These are phyloP conservation scores for Eristalis pertinax DNA, from an alignment of 2,888 invertebrate species.

Conservation along the genomic window DNA sequence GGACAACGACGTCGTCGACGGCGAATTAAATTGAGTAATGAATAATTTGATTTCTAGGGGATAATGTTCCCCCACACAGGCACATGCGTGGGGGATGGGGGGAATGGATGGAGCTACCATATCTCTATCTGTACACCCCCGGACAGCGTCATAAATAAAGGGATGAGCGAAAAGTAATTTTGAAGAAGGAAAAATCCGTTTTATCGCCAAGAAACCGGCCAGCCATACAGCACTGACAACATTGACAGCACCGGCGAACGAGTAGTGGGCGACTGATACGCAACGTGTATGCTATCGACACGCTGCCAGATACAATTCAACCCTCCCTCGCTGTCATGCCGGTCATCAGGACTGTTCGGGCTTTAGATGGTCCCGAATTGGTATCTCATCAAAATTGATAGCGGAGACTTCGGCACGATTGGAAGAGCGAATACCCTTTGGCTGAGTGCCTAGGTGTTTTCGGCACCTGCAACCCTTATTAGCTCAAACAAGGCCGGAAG, in stretches of 20 bases:
- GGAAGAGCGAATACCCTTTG: constrained; percentile 8
- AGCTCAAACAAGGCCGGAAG: constrained; percentile 4
- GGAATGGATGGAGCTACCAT: neutral
- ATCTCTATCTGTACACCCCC: constrained; percentile 14
- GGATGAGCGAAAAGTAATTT: constrained; percentile 63
- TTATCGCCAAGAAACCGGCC: constrained; percentile 39
- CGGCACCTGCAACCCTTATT: constrained; percentile 55
- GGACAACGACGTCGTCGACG: constrained; percentile 1
- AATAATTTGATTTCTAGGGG: constrained; percentile 68
- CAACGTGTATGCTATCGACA: constrained; percentile 44
- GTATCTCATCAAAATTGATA: constrained; percentile 54
- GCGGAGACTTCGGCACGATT: neutral
- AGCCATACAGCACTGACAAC: constrained; percentile 16
- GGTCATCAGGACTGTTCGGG: neutral
- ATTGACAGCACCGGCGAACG: constrained; percentile 14
- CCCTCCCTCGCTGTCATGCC: neutral
- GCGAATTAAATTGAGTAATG: constrained; percentile 69
- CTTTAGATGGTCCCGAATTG: constrained; percentile 29
- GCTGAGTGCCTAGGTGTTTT: constrained; percentile 34
- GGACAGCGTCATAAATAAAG: constrained; percentile 54
- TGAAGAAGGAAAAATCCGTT: constrained; percentile 53
- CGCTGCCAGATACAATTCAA: constrained; percentile 32
- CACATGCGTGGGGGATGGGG: neutral
- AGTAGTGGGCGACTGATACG: constrained; percentile 35
- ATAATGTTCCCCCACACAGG: constrained; percentile 36